Percentiles rank a stretch among this genome's conserved stretches.
Evolutionary conservation across 1,140 invertebrate genomes (phyloP).

Genomic region (Acromyrmex heyeri): DNA sequence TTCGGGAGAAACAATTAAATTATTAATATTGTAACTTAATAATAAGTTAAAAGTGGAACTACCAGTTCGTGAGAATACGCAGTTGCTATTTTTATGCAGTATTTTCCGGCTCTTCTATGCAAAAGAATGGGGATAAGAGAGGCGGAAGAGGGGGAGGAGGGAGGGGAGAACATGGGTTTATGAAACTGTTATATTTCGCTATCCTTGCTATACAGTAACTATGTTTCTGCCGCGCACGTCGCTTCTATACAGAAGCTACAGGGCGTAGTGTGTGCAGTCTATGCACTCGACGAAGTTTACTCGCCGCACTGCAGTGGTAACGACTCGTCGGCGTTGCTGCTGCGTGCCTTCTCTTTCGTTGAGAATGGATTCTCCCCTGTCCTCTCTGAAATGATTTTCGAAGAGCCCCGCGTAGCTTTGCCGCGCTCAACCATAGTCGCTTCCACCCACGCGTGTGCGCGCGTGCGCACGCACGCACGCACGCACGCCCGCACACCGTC

Average conservation of each 20-base stretch:
- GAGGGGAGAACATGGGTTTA: not conserved
- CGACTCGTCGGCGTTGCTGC: conserved; percentile 48
- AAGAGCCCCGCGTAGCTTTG: conserved; percentile 71
- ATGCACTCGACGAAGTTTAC: conserved; percentile 67
- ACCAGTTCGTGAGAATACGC: not conserved
- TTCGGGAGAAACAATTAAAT: not conserved
- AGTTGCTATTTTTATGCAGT: not conserved
- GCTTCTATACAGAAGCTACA: not conserved
- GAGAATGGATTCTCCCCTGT: conserved; percentile 69
- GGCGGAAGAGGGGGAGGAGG: too few species aligned
- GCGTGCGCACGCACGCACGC: not conserved
- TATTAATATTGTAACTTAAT: not conserved
- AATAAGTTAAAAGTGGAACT: not conserved
- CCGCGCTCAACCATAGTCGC: not conserved
- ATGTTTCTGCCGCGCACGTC: not conserved
- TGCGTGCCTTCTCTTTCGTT: conserved; percentile 47
- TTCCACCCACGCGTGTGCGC: not conserved
- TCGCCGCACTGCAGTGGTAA: conserved; percentile 74
- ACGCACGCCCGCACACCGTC: conserved; percentile 21
- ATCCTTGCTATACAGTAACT: conserved; percentile 28
- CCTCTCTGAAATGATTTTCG: conserved; percentile 70
- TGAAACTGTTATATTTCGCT: conserved; percentile 6
- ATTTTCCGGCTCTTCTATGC: not conserved
- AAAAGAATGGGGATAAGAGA: not conserved
- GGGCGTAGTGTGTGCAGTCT: not conserved